These are phyloP conservation scores for Theretra japonica DNA, from an alignment of 2,888 invertebrate genomes.

Conservation along the genomic window DNA sequence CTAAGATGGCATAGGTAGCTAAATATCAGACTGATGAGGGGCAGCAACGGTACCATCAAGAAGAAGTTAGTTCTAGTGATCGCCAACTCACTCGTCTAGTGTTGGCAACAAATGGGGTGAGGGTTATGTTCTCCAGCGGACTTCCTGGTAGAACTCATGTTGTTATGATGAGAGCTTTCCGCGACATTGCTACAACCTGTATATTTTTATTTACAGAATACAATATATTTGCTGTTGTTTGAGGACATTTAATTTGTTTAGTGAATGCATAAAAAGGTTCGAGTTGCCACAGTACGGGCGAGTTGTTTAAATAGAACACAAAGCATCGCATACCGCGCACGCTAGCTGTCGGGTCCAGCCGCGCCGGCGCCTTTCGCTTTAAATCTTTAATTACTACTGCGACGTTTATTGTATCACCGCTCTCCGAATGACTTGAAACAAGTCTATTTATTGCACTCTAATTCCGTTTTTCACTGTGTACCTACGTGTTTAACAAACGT, in stretches of 20 bases:
- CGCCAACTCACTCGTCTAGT: too few relatives aligned
- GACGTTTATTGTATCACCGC: slow-evolving; percentile 42
- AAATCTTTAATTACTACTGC: slow-evolving; percentile 65
- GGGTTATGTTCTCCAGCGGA: too few relatives aligned
- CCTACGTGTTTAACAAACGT: slow-evolving; percentile 23
- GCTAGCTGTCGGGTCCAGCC: slow-evolving; percentile 37
- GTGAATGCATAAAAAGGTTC: slow-evolving; percentile 11
- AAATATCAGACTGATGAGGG: too few relatives aligned
- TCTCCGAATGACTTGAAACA: slow-evolving; percentile 41
- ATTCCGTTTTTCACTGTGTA: slow-evolving; percentile 27
- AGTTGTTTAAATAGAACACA: slow-evolving; percentile 44
- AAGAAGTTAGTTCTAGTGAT: too few relatives aligned
- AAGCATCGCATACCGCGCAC: slow-evolving; percentile 37
- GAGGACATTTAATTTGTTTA: not conserved
- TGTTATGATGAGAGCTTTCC: too few relatives aligned
- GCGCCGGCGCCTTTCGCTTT: slow-evolving; percentile 51
- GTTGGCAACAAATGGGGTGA: too few relatives aligned
- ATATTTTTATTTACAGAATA: too few relatives aligned
- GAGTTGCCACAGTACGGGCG: slow-evolving; percentile 36
- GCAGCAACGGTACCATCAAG: too few relatives aligned
- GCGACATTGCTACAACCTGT: too few relatives aligned
- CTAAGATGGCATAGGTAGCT: too few relatives aligned
- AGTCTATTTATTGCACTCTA: slow-evolving; percentile 22
- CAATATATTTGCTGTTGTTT: too few relatives aligned
- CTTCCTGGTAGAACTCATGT: too few relatives aligned